Conservation (phyloP, 2,113 vertebrate genomes). For the Saccopteryx leptura region DNA sequence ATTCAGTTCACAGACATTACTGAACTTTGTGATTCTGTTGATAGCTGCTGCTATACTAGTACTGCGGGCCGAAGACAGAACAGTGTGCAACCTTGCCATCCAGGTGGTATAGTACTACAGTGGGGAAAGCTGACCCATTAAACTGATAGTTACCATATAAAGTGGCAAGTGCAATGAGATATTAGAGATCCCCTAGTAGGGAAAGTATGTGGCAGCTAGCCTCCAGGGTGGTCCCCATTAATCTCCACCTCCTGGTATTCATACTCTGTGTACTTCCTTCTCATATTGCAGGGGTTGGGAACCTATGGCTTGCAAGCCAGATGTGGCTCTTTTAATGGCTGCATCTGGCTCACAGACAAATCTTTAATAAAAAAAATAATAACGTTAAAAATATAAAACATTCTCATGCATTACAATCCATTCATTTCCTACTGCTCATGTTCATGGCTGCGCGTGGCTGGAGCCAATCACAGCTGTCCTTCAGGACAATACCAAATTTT, state of each 20-base stretch:
- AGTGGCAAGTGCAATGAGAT: background rate
- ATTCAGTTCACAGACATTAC: background rate
- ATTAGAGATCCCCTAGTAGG: background rate
- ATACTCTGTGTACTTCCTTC: background rate
- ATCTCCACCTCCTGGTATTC: background rate
- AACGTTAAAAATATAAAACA: too few relatives aligned
- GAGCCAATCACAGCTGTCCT: too few relatives aligned
- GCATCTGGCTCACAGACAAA: too few relatives aligned
- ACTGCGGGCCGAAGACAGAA: background rate
- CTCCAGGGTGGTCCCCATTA: background rate
- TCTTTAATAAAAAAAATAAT: too few relatives aligned
- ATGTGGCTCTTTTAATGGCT: too few relatives aligned
- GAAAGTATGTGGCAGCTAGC: background rate
- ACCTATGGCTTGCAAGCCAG: too few relatives aligned
- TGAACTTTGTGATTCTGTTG: background rate
- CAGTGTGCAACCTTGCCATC: background rate
- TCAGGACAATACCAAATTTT: too few relatives aligned
- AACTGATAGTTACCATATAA: background rate
- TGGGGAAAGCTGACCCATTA: background rate
- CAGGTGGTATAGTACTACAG: background rate
- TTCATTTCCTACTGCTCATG: too few relatives aligned
- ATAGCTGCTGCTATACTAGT: background rate
- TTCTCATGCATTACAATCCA: too few relatives aligned
- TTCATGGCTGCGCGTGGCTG: too few relatives aligned
- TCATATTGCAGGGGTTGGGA: too few relatives aligned